Conservation (phyloP, 1,140 invertebrate species). For the Leptinotarsa lineolata region DNA sequence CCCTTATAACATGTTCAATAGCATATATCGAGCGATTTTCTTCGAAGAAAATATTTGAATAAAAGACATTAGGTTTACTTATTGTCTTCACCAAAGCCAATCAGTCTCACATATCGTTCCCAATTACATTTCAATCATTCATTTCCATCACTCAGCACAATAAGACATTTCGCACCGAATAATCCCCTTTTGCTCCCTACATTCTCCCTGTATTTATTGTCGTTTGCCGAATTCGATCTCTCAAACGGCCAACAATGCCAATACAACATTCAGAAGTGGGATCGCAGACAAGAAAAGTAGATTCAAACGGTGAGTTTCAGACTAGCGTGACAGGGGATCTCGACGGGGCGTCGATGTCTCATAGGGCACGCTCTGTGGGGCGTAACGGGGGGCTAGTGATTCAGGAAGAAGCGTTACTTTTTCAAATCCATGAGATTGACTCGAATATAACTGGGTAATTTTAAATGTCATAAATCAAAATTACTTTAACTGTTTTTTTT, state of each 20-base stretch:
- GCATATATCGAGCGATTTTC: too few relatives aligned
- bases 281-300: constrained; percentile 3
- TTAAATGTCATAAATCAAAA: too few relatives aligned
- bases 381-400: neutral
- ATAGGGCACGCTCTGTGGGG: neutral
- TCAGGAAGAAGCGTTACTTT: too few relatives aligned
- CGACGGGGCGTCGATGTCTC: constrained; percentile 8
- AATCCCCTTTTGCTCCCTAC: neutral
- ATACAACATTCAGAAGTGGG: constrained; percentile 6
- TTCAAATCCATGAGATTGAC: too few relatives aligned
- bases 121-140: neutral
- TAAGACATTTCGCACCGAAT: neutral
- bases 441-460: too few relatives aligned
- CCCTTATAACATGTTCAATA: too few relatives aligned
- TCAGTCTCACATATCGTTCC: neutral
- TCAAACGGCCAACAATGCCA: constrained; percentile 2
- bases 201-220: neutral
- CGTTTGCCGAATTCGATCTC: neutral
- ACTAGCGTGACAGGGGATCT: constrained; percentile 15
- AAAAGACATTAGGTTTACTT: too few relatives aligned
- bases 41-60: too few relatives aligned
- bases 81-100: neutral
- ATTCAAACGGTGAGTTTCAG: constrained; percentile 3
- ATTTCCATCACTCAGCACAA: neutral
- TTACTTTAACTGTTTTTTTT: too few relatives aligned